Base-by-base conservation (phyloP, 2,113 vertebrate genomes). In the Ursus arctos region DNA sequence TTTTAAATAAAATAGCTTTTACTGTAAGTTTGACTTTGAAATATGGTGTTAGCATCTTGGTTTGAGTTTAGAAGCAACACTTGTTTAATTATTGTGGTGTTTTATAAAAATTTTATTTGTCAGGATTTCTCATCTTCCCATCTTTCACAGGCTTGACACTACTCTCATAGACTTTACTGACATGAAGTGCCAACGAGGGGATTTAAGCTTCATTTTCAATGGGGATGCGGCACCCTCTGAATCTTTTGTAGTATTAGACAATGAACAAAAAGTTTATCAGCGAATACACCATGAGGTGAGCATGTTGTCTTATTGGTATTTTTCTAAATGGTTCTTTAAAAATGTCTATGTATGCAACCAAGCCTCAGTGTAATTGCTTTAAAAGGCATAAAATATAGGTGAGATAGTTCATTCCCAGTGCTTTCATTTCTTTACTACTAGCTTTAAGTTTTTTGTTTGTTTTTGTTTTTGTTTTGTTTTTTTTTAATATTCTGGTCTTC, bases 131-230 rank as follows among this genome's bases (percentile, higher is more conserved):
- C 24, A 93, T 88, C 40, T 55, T 7, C 18, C 33, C 19, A 4
- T 97, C 97, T 97, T 98, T 86, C 95, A 53, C 98, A 99, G 99
- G 99, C 99, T 99, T 98, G 99, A 99, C 99, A 99, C 99, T 80
- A 99, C 99, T 92, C 99, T 99, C 96, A 99, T 99, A 97, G 99
- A 99, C 98, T 99, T 99, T 98, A 99, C 99, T 0, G 99, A 99
- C 98, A 99, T 99, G 99, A 99, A 99, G 99, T 99, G 99, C 98
- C 99, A 99, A 99, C 99, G 99, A 74, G 99, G 99, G 95, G 99
- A 99, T 97, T 98, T 99, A 77, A 99, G 99, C 98, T 99, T 99
- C 99, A 99, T 99, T 98, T 99, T 99, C 98, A 99, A 99, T 0
- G 99, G 99, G 53, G 99, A 99, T 6, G 99, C 99, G 2, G 84